phyloP scores from a whole-genome alignment of 1,140 invertebrate genomes.

The Metaphire vulgaris region DNA sequence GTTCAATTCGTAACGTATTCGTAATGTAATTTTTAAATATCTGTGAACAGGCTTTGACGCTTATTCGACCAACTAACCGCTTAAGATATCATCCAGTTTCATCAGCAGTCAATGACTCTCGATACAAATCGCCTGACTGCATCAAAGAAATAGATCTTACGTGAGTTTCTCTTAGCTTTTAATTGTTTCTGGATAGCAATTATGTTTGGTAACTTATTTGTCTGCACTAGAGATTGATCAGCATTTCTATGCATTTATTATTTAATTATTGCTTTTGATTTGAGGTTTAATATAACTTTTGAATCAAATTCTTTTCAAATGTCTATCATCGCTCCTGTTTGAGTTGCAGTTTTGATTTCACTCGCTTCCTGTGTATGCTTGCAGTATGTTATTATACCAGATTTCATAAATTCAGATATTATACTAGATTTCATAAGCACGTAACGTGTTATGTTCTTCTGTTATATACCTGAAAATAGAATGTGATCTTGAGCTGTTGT shows the following conservation, averaged over 20 bases:
- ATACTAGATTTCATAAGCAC: no score
- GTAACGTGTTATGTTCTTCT: background rate
- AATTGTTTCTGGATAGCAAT: background rate
- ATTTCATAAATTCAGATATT: no score
- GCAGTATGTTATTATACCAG: no score
- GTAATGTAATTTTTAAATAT: background rate
- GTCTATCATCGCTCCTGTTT: no score
- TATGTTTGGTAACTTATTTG: background rate
- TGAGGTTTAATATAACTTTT: background rate
- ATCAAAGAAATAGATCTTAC: conserved; percentile 56
- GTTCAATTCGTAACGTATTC: no score
- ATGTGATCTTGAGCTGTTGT: background rate
- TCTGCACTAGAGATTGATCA: background rate
- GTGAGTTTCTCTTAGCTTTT: conserved; percentile 33
- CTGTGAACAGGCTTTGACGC: conserved; percentile 36
- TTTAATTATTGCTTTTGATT: background rate
- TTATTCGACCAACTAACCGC: conserved; percentile 48
- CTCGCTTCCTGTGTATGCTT: no score
- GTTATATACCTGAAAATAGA: background rate
- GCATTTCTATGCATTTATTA: background rate
- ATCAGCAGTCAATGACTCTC: conserved; percentile 64
- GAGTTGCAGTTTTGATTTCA: no score
- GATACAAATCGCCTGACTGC: conserved; percentile 64
- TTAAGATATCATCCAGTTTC: conserved; percentile 66
- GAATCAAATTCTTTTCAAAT: no score